Evolutionary conservation across 2,113 vertebrate species (phyloP), one percentile per base, ranked within the genome.

Genomic region (Semicossyphus pulcher): DNA sequence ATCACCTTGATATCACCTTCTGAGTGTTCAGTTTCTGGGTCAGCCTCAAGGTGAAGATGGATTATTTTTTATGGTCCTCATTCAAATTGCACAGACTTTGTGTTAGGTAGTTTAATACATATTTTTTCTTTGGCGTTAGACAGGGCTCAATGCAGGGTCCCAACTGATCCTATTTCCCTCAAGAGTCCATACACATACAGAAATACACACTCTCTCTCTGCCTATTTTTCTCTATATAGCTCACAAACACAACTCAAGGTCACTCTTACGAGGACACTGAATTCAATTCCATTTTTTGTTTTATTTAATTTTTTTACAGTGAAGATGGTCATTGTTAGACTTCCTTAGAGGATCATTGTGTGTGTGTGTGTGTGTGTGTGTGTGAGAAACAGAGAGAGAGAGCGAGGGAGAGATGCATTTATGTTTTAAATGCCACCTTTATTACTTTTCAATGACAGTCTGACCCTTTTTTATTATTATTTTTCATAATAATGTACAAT

Each of bases 21-120:
- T 49, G 42, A 83, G 41, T 60, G 69, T 68, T 85, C 59, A 36
- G 77, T 81, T 82, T 72, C 75, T 42, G 20, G 41, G 59, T 39
- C 14, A 41, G 53, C 80, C 51, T 77, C 79, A 85, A 89, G 86
- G 90, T 90, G 83, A 91, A 84, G 76, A 83, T 69, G 72, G 57
- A 56, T 92, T 89, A 88, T 76, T 77, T 81, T 85, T 88, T 70
- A 86, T 31, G 52, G 72, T 21, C 60, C 78, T 81, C n/a, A 47
- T 86, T 83, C 77, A 81, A 86, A 77, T 79, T 31, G 37, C 39
- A 0, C 15, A 28, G 68, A 36, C 59, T 81, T 74, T 20, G 1
- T 1, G 18, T 64, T 39, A 53, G 48, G 53, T 52, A 12, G 67
- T n/a, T n/a, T n/a, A n/a, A n/a, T n/a, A n/a, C n/a, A n/a, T n/a